phyloP scores from a whole-genome alignment of 2,797 vertebrate genomes.

The Presbytis comata region DNA sequence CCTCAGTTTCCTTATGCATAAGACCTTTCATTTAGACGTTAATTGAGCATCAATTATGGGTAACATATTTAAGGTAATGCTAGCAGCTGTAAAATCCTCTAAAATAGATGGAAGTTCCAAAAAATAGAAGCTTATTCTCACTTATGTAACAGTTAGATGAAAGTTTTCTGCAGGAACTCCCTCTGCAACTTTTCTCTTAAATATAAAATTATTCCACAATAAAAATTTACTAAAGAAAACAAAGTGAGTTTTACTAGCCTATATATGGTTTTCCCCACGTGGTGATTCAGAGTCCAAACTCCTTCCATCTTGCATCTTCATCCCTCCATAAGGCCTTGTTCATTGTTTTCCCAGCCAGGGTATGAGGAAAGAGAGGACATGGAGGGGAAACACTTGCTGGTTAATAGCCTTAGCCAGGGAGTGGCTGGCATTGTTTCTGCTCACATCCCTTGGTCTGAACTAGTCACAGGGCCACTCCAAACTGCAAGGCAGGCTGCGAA shows the following conservation, averaged over 20 bases:
- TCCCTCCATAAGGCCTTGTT: not conserved
- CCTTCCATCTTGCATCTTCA: not conserved
- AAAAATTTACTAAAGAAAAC: not conserved
- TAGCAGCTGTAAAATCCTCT: conserved; percentile 2
- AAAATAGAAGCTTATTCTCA: not conserved
- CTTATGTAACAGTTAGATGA: not conserved
- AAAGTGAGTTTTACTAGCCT: not conserved
- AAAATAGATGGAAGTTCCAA: not conserved
- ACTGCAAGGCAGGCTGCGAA: not conserved
- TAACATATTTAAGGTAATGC: not conserved
- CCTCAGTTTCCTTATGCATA: not conserved
- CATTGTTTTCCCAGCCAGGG: not conserved
- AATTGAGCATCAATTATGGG: not conserved
- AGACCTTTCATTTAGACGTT: not conserved
- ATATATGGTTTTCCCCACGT: not conserved
- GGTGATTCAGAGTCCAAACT: not conserved
- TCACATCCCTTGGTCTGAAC: not conserved
- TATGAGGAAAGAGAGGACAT: rapidly evolving
- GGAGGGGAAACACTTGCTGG: not conserved
- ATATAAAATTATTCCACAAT: not conserved
- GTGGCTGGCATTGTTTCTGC: not conserved
- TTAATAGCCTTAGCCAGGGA: not conserved
- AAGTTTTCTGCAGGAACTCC: not conserved
- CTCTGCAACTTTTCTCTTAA: not conserved
- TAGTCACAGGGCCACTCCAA: not conserved